These are phyloP conservation scores for Lathronympha strigana DNA, from an alignment of 2,888 invertebrate genomes.

Conservation along the genomic window DNA sequence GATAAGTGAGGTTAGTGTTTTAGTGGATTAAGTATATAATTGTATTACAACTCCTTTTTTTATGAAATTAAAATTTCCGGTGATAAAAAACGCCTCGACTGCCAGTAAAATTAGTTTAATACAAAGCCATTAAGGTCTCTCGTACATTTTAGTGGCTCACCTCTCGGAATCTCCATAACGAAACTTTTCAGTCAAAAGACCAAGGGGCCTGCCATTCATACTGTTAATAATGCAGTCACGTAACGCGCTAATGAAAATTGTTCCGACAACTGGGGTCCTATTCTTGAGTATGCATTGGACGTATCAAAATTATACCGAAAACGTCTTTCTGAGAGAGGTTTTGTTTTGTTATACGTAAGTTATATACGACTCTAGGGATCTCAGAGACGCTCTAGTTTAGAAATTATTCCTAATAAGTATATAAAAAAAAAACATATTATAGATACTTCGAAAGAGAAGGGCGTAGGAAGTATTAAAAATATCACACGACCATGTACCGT, in stretches of 20 bases:
- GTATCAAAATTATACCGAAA: constrained; percentile 14
- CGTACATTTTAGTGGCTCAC: constrained; percentile 16
- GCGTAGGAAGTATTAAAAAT: too few relatives aligned
- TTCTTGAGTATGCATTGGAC: constrained; percentile 14
- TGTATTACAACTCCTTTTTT: too few relatives aligned
- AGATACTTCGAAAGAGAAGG: too few relatives aligned
- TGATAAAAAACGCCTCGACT: too few relatives aligned
- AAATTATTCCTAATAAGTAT: too few relatives aligned
- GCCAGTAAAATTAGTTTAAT: neutral
- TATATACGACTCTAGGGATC: too few relatives aligned
- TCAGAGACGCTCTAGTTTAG: too few relatives aligned
- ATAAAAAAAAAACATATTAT: too few relatives aligned
- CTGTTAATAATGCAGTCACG: constrained; percentile 76
- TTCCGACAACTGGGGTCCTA: constrained; percentile 64
- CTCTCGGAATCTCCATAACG: constrained; percentile 38
- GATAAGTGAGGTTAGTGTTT: too few relatives aligned
- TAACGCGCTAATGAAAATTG: constrained; percentile 79
- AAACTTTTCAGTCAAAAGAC: constrained; percentile 58
- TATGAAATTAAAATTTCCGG: too few relatives aligned
- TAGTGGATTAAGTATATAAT: too few relatives aligned
- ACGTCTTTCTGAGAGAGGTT: neutral
- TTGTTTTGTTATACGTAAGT: neutral
- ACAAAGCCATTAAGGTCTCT: constrained; percentile 2
- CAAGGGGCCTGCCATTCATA: constrained; percentile 54
- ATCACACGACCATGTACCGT: too few relatives aligned